Conservation (phyloP, 2,797 vertebrate species). For the Eurystomus glaucurus region DNA sequence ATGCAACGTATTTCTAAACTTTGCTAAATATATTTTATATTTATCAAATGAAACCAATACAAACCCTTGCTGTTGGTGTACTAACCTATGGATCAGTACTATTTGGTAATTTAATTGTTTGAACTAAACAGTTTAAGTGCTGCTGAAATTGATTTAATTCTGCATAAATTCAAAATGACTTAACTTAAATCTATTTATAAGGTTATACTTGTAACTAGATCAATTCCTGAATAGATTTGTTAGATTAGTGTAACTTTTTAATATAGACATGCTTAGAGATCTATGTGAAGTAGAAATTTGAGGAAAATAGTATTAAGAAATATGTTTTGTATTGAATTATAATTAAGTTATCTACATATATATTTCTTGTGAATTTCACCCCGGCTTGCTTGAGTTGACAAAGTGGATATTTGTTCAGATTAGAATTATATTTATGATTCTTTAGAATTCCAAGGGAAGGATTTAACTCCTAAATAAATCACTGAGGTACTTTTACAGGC, state of each 20-base stretch:
- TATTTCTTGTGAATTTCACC: conserved; percentile 9
- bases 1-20: not conserved
- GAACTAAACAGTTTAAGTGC: not conserved
- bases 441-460: not conserved
- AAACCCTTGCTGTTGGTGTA: not conserved
- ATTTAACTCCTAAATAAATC: conserved; percentile 32
- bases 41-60: not conserved
- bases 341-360: not conserved
- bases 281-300: not conserved
- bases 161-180: not conserved
- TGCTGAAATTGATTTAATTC: not conserved
- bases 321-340: not conserved
- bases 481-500: not conserved
- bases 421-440: conserved; percentile 17
- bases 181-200: not conserved
- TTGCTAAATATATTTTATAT: not conserved
- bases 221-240: not conserved
- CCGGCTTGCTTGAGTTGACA: not conserved
- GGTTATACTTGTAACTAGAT: not conserved
- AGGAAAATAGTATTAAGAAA: not conserved
- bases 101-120: not conserved
- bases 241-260: not conserved
- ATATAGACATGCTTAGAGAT: not conserved
- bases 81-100: not conserved
- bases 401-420: conserved; percentile 27